Evolutionary conservation across 1,140 invertebrate species (phyloP), one percentile per base, ranked within the genome.

Genomic region (Lepidotrigona ventralis): DNA sequence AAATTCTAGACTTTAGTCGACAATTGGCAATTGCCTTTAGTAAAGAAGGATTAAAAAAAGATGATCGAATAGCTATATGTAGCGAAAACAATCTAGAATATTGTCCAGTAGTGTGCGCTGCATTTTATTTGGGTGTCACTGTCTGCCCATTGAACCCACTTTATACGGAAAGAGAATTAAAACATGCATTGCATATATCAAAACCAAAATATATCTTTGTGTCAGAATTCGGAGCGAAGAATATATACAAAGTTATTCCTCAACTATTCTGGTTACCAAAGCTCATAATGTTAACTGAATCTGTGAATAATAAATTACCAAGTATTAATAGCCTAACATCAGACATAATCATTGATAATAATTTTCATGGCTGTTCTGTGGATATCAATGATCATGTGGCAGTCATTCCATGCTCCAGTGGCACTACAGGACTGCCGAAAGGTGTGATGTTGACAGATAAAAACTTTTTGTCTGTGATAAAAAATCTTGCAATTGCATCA

Each of bases 391-490:
- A 90, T 19, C 94, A 95, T 85, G 86, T 93, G n/a, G 54, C 92
- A n/a, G 88, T 93, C 9, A 93, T 95, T 80, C 85, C 95, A 51
- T 95, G 94, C 75, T 95, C 96, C 0, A 97, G 96, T 84, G 97
- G 97, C 23, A 97, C 97, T 12, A 97, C 97, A 79, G 97, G 97
- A 75, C 89, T 96, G 66, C 96, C 97, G 0, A 98, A 98, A 93
- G 97, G 97, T 56, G 97, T 97, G 0, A 95, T 97, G 95, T 90
- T 97, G n/a, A 96, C 96, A 2, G 96, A 97, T 89, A 91, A 91
- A 51, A 96, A 96, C 91, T 90, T 97, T 11, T 90, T 96, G 17
- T 86, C 88, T 11, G 72, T 85, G 21, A 73, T 91, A 26, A 84
- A 83, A 60, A 56, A 68, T 23, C 23, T 90, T 1, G 68, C 46